Conservation (phyloP, 1,140 invertebrate genomes). For the Drosophila tristis region DNA sequence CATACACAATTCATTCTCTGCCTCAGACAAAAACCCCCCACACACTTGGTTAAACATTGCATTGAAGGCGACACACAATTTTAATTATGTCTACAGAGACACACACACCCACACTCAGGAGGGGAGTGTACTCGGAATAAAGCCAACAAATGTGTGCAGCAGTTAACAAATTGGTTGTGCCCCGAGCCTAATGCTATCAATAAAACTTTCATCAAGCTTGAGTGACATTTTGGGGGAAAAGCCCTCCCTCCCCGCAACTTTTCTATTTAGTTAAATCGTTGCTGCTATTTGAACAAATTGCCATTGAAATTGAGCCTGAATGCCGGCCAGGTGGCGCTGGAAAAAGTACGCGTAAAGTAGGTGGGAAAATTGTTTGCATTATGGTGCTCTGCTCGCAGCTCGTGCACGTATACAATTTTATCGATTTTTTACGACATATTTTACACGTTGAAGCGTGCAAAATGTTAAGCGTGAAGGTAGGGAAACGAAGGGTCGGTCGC, state of each 20-base stretch:
- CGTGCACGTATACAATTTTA: constrained; percentile 59
- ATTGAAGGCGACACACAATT: constrained; percentile 49
- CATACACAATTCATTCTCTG: too few relatives aligned
- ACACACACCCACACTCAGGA: constrained; percentile 22
- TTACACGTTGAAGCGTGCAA: constrained; percentile 64
- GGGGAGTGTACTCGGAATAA: constrained; percentile 5
- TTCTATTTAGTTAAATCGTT: constrained; percentile 56
- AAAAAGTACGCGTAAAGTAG: not conserved
- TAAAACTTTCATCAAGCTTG: constrained; percentile 64
- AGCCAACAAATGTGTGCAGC: constrained; percentile 7
- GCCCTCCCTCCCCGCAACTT: not conserved
- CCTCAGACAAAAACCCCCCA: constrained; percentile 10
- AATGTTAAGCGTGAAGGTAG: constrained; percentile 26
- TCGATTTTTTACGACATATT: constrained; percentile 75
- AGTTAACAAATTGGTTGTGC: constrained; percentile 21
- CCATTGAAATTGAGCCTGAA: constrained; percentile 46
- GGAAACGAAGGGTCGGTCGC: not conserved
- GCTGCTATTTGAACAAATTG: constrained; percentile 66
- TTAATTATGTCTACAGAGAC: constrained; percentile 59
- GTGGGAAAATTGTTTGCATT: constrained; percentile 68
- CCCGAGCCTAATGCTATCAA: constrained; percentile 57
- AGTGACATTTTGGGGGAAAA: constrained; percentile 40
- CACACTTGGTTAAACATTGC: constrained; percentile 68
- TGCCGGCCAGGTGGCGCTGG: constrained; percentile 5
- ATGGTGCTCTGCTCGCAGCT: constrained; percentile 18